A percentile compares a stretch with the other conserved stretches of the same genome.
phyloP scores from a whole-genome alignment of 2,113 vertebrate genomes.

The Alligator mississippiensis region DNA sequence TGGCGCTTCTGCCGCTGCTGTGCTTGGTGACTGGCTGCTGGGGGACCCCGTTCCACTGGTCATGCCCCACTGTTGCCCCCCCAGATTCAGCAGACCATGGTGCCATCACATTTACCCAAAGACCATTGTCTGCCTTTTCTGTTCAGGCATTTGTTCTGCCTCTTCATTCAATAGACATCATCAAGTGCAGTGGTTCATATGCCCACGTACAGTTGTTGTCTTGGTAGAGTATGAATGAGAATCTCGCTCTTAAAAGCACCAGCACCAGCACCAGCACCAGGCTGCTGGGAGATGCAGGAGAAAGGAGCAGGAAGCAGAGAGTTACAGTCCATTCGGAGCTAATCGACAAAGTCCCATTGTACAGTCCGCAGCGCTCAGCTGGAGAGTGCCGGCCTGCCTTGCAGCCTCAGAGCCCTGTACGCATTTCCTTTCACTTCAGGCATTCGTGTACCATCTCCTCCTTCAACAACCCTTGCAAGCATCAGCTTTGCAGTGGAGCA shows the following conservation, averaged over 20 bases:
- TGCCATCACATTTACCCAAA: no score
- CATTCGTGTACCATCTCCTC: background rate
- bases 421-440: accelerated
- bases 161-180: no score
- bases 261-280: background rate
- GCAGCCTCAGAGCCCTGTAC: background rate
- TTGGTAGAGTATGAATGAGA: background rate
- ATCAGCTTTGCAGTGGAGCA: background rate
- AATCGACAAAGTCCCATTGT: background rate
- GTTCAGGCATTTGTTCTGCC: background rate
- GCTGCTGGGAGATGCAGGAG: background rate
- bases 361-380: background rate
- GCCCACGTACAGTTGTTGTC: background rate
- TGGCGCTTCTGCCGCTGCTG: background rate
- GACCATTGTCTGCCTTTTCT: no score
- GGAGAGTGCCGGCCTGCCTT: background rate
- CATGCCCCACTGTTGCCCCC: no score
- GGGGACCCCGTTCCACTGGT: no score
- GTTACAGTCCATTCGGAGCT: no score
- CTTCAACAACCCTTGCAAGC: background rate
- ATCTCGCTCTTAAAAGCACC: background rate
- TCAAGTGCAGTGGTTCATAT: background rate
- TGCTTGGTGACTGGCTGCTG: background rate
- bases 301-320: background rate
- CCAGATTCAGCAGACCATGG: no score